Conservation (phyloP, 2,888 invertebrate genomes). For the Pollenia labialis region DNA sequence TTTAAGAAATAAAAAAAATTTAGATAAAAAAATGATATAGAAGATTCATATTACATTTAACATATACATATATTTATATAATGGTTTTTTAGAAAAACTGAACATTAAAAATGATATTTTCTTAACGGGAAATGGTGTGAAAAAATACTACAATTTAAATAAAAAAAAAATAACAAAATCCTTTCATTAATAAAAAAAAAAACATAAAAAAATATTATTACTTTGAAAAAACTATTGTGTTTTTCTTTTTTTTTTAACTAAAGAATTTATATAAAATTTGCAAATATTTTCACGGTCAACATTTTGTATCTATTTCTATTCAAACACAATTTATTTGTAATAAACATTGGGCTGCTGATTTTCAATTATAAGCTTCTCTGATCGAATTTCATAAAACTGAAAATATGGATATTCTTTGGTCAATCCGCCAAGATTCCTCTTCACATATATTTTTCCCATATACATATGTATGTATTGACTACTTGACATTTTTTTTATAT, state of each 20-base stretch:
- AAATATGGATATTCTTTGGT: too few relatives aligned
- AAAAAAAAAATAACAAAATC: neutral
- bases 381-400: too few relatives aligned
- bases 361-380: too few relatives aligned
- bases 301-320: too few relatives aligned
- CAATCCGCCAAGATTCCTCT: too few relatives aligned
- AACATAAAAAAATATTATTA: neutral
- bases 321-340: too few relatives aligned
- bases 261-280: slow-evolving; percentile 29
- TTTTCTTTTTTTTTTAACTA: too few relatives aligned
- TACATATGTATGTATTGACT: too few relatives aligned
- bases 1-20: slow-evolving; percentile 16
- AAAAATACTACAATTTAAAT: neutral
- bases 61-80: slow-evolving; percentile 35
- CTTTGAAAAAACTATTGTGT: too few relatives aligned
- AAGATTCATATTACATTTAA: neutral
- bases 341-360: too few relatives aligned
- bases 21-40: neutral
- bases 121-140: slow-evolving; percentile 17
- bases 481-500: too few relatives aligned
- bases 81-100: slow-evolving; percentile 7
- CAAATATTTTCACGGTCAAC: neutral
- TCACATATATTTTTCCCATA: too few relatives aligned
- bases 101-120: slow-evolving; percentile 71
- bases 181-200: neutral